phyloP scores from a whole-genome alignment of 1,140 invertebrate genomes.

The Pectinophora gossypiella region DNA sequence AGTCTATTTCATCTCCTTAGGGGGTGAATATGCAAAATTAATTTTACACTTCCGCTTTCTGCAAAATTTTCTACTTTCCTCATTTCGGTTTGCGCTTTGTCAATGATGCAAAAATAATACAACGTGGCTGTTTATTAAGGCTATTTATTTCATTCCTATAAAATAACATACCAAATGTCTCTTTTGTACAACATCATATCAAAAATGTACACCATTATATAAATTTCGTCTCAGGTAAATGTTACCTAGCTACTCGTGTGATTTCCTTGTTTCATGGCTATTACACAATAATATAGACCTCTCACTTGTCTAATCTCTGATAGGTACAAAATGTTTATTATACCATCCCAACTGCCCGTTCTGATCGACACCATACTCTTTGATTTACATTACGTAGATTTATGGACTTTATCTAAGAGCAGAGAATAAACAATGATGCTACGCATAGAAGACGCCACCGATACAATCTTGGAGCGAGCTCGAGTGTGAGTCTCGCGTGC shows the following conservation, averaged over 20 bases:
- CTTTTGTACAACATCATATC: constrained; percentile 77
- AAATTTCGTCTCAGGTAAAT: constrained; percentile 73
- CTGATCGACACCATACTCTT: no score
- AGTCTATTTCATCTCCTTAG: no score
- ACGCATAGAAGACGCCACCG: no score
- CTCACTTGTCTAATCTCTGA: constrained; percentile 54
- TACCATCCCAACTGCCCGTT: background rate
- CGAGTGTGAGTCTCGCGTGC: no score
- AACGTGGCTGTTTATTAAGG: constrained; percentile 52
- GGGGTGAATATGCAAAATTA: no score
- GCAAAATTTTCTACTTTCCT: no score
- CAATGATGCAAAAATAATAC: constrained; percentile 44
- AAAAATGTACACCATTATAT: constrained; percentile 77
- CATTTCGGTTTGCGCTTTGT: no score
- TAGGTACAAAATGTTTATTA: constrained; percentile 37
- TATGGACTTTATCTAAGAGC: no score
- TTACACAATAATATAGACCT: constrained; percentile 56
- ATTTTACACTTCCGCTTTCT: no score
- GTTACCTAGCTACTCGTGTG: constrained; percentile 65
- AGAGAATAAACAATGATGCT: no score
- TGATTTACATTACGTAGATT: no score
- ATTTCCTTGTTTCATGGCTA: constrained; percentile 36
- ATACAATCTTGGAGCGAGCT: no score
- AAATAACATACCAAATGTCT: constrained; percentile 77
- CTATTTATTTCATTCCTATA: constrained; percentile 76